phyloP scores from a whole-genome alignment of 2,797 vertebrate genomes.

The Epinephelus awoara region DNA sequence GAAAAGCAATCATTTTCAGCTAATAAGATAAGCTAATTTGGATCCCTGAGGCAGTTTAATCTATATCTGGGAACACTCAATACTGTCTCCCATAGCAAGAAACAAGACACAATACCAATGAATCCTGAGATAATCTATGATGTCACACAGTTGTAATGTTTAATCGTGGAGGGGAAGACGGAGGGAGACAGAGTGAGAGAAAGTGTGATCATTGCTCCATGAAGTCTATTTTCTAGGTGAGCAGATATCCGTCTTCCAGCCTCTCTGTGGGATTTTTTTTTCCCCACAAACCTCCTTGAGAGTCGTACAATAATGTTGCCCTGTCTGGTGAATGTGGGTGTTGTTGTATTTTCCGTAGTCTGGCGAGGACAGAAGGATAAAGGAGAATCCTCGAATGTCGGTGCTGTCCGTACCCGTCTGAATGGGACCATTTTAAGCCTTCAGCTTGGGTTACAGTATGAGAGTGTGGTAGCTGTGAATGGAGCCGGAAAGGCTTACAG shows the following conservation, averaged over 20 bases:
- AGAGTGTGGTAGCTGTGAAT: slow-evolving; percentile 21
- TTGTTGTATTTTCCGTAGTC: slow-evolving; percentile 40
- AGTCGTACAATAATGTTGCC: slow-evolving; percentile 44
- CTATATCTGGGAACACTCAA: slow-evolving; percentile 45
- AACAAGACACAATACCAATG: slow-evolving; percentile 39
- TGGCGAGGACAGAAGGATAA: slow-evolving; percentile 27
- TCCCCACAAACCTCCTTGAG: slow-evolving; percentile 18
- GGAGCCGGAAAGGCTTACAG: slow-evolving; percentile 3
- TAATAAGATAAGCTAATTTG: slow-evolving; percentile 21
- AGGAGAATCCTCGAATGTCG: slow-evolving; percentile 27
- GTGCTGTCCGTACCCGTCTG: background rate
- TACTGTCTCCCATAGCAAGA: slow-evolving; percentile 29
- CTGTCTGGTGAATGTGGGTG: slow-evolving; percentile 43
- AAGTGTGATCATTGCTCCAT: slow-evolving; percentile 69
- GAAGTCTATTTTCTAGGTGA: slow-evolving; percentile 76
- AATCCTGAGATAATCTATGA: slow-evolving; percentile 58
- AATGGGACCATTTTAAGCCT: slow-evolving; percentile 48
- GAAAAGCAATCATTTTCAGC: slow-evolving; percentile 22
- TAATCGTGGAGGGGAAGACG: slow-evolving; percentile 34
- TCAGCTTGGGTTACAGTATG: slow-evolving; percentile 12
- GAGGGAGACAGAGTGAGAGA: slow-evolving; percentile 5
- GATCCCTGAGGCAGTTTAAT: slow-evolving; percentile 27
- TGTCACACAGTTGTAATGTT: slow-evolving; percentile 51
- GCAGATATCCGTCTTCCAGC: slow-evolving; percentile 62
- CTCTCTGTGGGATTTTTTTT: slow-evolving; percentile 51